phyloP scores from a whole-genome alignment of 2,113 vertebrate genomes.

The Myanophis thanlyinensis region DNA sequence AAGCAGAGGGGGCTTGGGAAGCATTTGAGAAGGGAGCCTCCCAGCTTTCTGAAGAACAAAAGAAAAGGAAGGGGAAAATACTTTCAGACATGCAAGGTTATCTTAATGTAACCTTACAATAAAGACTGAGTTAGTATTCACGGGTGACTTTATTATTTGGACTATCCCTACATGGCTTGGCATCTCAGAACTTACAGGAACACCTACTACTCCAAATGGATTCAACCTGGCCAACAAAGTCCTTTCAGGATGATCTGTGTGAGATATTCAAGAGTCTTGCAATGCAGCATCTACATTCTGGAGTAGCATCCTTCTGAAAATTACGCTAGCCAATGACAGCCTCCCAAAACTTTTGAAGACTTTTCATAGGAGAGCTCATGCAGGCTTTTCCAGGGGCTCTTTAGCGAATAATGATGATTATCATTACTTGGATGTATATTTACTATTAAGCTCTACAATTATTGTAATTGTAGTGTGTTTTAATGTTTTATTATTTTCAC shows the following conservation, averaged over 20 bases:
- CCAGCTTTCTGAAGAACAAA: not conserved
- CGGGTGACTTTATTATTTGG: not conserved
- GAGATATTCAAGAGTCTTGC: not conserved
- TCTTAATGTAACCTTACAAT: too few species aligned
- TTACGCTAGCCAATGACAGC: not conserved
- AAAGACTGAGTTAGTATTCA: not conserved
- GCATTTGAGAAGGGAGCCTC: not conserved
- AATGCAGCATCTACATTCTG: not conserved
- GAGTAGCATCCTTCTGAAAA: not conserved
- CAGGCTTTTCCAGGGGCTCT: not conserved
- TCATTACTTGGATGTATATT: not conserved
- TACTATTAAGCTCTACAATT: not conserved
- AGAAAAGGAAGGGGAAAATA: not conserved
- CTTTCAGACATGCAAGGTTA: too few species aligned
- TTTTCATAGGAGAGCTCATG: not conserved
- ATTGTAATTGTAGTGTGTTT: not conserved
- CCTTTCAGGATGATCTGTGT: not conserved
- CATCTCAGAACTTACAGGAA: not conserved
- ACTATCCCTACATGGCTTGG: not conserved
- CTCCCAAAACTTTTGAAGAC: not conserved
- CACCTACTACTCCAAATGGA: not conserved
- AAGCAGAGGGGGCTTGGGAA: not conserved
- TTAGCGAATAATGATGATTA: not conserved
- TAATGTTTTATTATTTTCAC: not conserved
- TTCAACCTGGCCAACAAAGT: not conserved